Conservation (phyloP, 2,888 invertebrate genomes). For the Clostera curtula region DNA sequence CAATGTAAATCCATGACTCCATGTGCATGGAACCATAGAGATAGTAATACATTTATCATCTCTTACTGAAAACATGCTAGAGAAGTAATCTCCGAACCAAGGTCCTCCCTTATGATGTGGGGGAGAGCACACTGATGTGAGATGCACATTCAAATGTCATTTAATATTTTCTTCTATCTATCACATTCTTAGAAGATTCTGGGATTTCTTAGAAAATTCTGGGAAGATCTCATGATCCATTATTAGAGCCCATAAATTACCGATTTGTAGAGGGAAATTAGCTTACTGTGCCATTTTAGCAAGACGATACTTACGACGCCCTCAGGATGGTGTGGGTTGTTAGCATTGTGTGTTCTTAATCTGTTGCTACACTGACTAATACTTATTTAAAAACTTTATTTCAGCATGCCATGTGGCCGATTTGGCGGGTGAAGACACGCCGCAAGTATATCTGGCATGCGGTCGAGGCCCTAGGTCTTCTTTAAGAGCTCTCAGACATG, state of each 20-base stretch:
- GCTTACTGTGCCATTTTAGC: no score
- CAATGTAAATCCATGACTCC: neutral
- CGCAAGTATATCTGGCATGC: conserved; percentile 97
- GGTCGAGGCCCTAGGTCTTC: conserved; percentile 97
- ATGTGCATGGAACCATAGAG: conserved; percentile 22
- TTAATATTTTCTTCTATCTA: conserved; percentile 4
- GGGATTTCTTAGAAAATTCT: no score
- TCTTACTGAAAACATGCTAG: conserved; percentile 48
- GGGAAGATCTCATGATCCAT: no score
- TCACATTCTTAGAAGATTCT: no score
- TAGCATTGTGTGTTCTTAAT: no score
- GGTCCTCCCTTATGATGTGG: conserved; percentile 69
- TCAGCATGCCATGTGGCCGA: conserved; percentile 91
- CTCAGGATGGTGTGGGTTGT: no score
- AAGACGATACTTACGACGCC: no score
- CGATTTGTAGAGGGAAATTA: no score
- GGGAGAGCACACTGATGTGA: conserved; percentile 77
- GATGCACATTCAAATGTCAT: conserved; percentile 40
- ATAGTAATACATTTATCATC: conserved; percentile 35
- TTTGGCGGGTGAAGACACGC: conserved; percentile 98
- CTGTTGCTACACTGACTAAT: no score
- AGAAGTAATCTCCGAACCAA: conserved; percentile 76
- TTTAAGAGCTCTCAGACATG: conserved; percentile 94
- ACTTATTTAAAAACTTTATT: conserved; percentile 14
- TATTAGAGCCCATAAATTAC: no score